Base-by-base conservation (phyloP, 2,113 vertebrate genomes). In the Penelope pileata region DNA sequence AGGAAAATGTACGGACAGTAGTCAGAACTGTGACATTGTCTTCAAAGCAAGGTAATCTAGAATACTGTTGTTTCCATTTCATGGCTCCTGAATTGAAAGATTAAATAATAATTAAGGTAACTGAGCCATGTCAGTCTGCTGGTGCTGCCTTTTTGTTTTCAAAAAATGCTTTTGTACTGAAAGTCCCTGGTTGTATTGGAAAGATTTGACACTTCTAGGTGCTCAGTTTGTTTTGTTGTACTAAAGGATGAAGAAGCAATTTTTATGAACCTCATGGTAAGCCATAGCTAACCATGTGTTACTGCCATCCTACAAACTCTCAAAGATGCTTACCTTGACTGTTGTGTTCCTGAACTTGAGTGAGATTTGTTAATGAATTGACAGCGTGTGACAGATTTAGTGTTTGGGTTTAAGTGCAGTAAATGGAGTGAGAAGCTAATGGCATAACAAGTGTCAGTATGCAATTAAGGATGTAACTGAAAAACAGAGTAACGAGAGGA, bases 1-100 rank as follows among this genome's bases (percentile, higher is more conserved):
- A 98, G 88, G 99, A 99, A 79, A 99, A 98, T 26, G 97, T 98
- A 34, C 91, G 97, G 17, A 97, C 98, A 1, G 97, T 98, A 15
- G 96, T 97, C 45, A 98, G 92, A 42, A 98, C 98, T 42, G 96
- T 97, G 12, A 97, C 97, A 21, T 78, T 97, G 7, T 97, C 98
- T 70, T 66, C 91, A 7, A 98, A 97, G 90, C 97, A 98, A 94
- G 98, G 99, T 99, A 96, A 96, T 2, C 21, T 7, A 5, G 27
- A 60, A n/a, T 26, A 1, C 60, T 40, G 0, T 3, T 60, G 24
- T 17, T 73, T 27, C 12, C 38, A 27, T 29, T 17, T 43, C 27
- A 3, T 11, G 5, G 2, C 67, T 86, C 18, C 53, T 56, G 4
- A 81, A 23, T 32, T 1, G 0, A 40, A 81, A 29, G 22, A 53